Conservation (phyloP, 2,888 invertebrate genomes). For the Sphaerophoria taeniata region DNA sequence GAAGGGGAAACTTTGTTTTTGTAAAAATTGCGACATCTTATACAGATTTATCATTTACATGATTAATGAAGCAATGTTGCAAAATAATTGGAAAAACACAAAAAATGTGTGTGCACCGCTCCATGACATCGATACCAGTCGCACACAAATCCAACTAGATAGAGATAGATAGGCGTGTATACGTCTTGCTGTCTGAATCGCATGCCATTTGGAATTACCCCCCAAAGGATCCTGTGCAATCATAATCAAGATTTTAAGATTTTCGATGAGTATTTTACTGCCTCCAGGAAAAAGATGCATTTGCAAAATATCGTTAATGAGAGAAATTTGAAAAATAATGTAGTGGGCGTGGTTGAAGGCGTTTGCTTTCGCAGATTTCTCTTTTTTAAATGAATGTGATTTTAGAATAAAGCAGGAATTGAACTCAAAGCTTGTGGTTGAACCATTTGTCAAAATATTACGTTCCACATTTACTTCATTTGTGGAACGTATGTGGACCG, state of each 20-base stretch:
- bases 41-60: constrained; percentile 79
- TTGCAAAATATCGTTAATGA: background rate
- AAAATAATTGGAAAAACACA: constrained; percentile 79
- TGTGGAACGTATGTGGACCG: no score
- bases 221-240: constrained; percentile 50
- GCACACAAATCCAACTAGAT: constrained; percentile 14
- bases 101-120: constrained; percentile 73
- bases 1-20: background rate
- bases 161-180: constrained; percentile 22
- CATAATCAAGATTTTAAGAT: constrained; percentile 62
- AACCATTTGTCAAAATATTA: no score
- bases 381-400: background rate
- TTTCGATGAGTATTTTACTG: constrained; percentile 15
- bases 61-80: constrained; percentile 79
- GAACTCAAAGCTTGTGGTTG: no score
- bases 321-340: background rate
- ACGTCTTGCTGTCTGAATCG: constrained; percentile 1
- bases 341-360: background rate
- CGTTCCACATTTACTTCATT: no score
- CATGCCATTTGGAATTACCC: background rate
- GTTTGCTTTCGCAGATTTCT: background rate
- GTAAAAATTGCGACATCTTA: constrained; percentile 67
- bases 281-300: background rate
- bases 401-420: no score
- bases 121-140: constrained; percentile 36